Evolutionary conservation across 2,113 vertebrate genomes (phyloP), one percentile per base, ranked within the genome.

Genomic region (Rhabdornis inornatus): DNA sequence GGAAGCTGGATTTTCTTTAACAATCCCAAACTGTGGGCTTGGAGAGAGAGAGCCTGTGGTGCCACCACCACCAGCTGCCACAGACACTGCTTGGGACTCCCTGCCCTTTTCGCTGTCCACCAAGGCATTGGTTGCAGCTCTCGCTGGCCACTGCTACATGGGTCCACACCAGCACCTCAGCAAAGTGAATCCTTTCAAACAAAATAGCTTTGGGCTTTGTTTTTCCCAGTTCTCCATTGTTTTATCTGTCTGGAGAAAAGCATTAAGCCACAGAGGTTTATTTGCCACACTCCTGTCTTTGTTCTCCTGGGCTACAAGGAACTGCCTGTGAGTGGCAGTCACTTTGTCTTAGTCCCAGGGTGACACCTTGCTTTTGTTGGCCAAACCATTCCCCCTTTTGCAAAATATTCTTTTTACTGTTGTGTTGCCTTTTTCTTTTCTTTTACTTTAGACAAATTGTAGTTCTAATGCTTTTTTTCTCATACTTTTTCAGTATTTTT

Each of bases 101-200:
- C n/a, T n/a, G n/a, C n/a, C 19, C 19, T 56, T 39, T n/a, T 30
- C 0, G n/a, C n/a, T n/a, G n/a, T n/a, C n/a, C 23, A 23, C 10
- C n/a, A n/a, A 18, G 28, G 11, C 7, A 64, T 2, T 30, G 23
- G 11, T 40, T 24, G 10, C 69, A 56, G 8, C 12, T 47, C 45
- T 40, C 1, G 0, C 28, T n/a, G 40, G n/a, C n/a, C 10, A 3
- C n/a, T 23, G 50, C 18, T 24, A 7, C n/a, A 10, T 1, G 11
- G 30, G 30, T 20, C 19, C 60, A 20, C 30, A 19, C 19, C 0
- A 0, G 5, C 23, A 23, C 15, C 23, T 28, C 0, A 1, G 4
- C 40, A 56, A 33, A 82, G 17, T 8, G 22, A 81, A 23, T 56
- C 12, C 24, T 47, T 40, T 56, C 30, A 56, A 53, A 24, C 10